Percentiles rank a stretch among this genome's conserved stretches.
These are phyloP conservation scores for Hirtodrosophila histrioides DNA, from an alignment of 2,888 invertebrate genomes.

Conservation along the genomic window DNA sequence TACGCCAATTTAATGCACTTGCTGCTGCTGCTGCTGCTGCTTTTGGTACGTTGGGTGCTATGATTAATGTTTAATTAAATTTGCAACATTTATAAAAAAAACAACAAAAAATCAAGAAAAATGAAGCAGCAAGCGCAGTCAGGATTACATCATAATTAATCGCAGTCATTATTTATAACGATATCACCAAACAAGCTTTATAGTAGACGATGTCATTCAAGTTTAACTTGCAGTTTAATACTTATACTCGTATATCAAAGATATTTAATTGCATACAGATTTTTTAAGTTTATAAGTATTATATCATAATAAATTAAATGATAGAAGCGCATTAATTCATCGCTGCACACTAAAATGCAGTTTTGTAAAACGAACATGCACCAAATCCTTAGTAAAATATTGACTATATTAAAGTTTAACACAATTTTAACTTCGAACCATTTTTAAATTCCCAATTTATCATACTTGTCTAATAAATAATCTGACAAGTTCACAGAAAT, in stretches of 20 bases:
- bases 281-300: background rate
- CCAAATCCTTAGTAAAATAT: too few relatives aligned
- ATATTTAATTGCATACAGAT: constrained; percentile 5
- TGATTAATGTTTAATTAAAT: constrained; percentile 76
- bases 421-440: too few relatives aligned
- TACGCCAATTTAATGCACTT: constrained; percentile 57
- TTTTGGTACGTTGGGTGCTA: constrained; percentile 26
- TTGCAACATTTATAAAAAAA: constrained; percentile 45
- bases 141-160: constrained; percentile 74
- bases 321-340: too few relatives aligned
- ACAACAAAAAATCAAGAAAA: constrained; percentile 23
- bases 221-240: constrained; percentile 11
- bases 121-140: constrained; percentile 28
- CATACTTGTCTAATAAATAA: too few relatives aligned
- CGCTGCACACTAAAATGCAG: too few relatives aligned
- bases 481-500: too few relatives aligned
- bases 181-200: constrained; percentile 40
- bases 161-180: constrained; percentile 73
- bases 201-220: constrained; percentile 14
- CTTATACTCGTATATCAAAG: background rate
- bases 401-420: too few relatives aligned
- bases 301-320: too few relatives aligned
- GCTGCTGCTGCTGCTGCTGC: constrained; percentile 11
- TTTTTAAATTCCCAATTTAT: too few relatives aligned
- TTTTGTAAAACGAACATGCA: too few relatives aligned